Evolutionary conservation across 1,140 invertebrate species (phyloP).

Genomic region (Panulirus ornatus): DNA sequence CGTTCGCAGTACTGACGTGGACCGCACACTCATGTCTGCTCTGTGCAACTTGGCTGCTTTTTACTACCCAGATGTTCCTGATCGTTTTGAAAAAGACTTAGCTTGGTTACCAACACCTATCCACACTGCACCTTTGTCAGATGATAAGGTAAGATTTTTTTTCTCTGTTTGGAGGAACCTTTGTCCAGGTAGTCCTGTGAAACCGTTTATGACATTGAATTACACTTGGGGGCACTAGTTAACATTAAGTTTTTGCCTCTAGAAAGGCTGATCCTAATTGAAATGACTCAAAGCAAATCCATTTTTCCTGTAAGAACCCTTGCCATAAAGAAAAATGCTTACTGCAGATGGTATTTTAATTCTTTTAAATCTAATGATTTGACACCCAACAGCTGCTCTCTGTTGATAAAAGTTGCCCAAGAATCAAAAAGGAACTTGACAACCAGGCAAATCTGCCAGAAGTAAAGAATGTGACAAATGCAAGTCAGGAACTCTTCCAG

Average conservation of each 20-base stretch:
- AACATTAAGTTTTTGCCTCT: too few species aligned
- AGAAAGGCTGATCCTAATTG: too few species aligned
- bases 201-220: too few species aligned
- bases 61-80: slow-evolving; percentile 24
- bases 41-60: slow-evolving; percentile 65
- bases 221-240: too few species aligned
- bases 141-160: slow-evolving; percentile 36
- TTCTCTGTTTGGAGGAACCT: too few species aligned
- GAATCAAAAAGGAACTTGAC: slow-evolving; percentile 1
- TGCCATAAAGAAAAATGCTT: too few species aligned
- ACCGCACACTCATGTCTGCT: slow-evolving; percentile 79
- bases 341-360: too few species aligned
- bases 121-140: slow-evolving; percentile 35
- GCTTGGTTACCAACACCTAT: slow-evolving; percentile 64
- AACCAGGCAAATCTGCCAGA: slow-evolving; percentile 17
- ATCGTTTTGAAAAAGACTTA: slow-evolving; percentile 37
- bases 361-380: too few species aligned
- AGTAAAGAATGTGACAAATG: slow-evolving; percentile 38
- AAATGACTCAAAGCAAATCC: too few species aligned
- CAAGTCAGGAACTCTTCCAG: slow-evolving; percentile 38
- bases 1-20: slow-evolving; percentile 78
- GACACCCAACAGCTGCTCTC: neutral
- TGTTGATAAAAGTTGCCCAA: slow-evolving; percentile 32
- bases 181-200: too few species aligned
- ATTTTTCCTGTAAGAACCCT: too few species aligned